Base-by-base conservation (phyloP, 2,797 vertebrate genomes). In the Typhlichthys subterraneus region DNA sequence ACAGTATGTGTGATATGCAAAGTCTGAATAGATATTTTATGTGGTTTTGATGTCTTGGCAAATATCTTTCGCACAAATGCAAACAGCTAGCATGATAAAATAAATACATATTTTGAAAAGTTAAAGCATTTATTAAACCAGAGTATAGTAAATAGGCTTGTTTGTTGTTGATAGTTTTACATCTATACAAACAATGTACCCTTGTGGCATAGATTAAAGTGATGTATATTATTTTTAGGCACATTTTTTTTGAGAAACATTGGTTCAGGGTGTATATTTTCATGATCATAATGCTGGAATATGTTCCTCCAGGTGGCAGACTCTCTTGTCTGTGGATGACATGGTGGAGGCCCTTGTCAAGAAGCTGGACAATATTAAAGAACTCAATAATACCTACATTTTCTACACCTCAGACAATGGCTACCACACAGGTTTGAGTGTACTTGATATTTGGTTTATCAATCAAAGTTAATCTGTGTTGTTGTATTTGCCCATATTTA, bases 401-500 rank as follows among this genome's bases (percentile, higher is more conserved):
- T 85, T 94, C 83, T 94, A 89, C 81, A 91, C 91, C 0, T 94
- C 93, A 0, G 93, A 94, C 75, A 91, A 94, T 11, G 93, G 93
- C 68, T 94, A 94, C 76, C 93, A 94, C 84, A 91, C 93, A 77
- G 93, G 93, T 93, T 65, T 0, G 73, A 57, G 1, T 12, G 6
- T 1, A 5, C 57, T 42, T 13, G 6, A 13, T 12, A 12, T 29
- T 47, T 17, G 17, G 8, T 23, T 17, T 13, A 11, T 2, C 15
- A 15, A 7, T 13, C 15, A 52, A 6, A 9, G n/a, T 14, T 11
- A 5, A 23, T 29, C 52, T 29, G 17, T 29, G 19, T 31, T 29
- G 2, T 10, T 49, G 10, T 38, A 38, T 9, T 38, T 38, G 6
- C 33, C 33, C 6, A 38, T 38, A 6, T 38, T 38, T 14, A 53